Base-by-base conservation (phyloP, 2,888 invertebrate genomes). In the Latheticus oryzae region DNA sequence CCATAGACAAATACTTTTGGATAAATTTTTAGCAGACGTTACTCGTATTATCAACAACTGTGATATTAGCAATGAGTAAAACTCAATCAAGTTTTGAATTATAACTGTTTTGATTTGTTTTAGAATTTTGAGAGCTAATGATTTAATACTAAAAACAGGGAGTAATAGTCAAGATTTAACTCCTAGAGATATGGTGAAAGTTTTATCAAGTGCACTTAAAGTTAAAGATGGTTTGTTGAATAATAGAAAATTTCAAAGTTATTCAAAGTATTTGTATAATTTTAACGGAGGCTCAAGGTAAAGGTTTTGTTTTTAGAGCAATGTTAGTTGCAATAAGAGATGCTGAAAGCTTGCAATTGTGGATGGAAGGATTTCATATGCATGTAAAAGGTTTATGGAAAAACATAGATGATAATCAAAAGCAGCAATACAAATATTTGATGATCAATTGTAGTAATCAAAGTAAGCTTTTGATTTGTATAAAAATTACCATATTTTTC, bases 161-260 rank as follows among this genome's bases (percentile, higher is more conserved):
- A 78, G 79, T 67, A 75, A 40, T 26, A 12, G 75, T 13, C 76
- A 76, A 63, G 80, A 80, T 30, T 78, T 75, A 26, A 80, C 81
- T 63, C 82, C 82, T 61, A 75, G 76, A 50, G 81, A 82, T 28
- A 85, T 86, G 67, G 81, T 82, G 12, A 83, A 82, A 70, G 73
- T 84, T 33, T 78, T 85, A 21, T 85, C 84, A 61, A 79, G 83
- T 50, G 83, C 84, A 55, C 73, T 86, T 0, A 83, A 83, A 71
- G 70, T 81, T 2, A 80, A 84, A 63, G 82, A 80, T 62, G 80
- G 76, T 66, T 78, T 84, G 54, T 70, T 85, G 28, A 71, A 72
- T 51, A 80, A 81, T 65, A 71, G 80, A 28, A 76, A 77, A n/a
- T 64, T 71, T 15, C 60, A 58, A 26, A 58, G 60, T 28, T 67